Conservation (phyloP, 2,888 invertebrate species). For the Tanytarsus gracilentus region DNA sequence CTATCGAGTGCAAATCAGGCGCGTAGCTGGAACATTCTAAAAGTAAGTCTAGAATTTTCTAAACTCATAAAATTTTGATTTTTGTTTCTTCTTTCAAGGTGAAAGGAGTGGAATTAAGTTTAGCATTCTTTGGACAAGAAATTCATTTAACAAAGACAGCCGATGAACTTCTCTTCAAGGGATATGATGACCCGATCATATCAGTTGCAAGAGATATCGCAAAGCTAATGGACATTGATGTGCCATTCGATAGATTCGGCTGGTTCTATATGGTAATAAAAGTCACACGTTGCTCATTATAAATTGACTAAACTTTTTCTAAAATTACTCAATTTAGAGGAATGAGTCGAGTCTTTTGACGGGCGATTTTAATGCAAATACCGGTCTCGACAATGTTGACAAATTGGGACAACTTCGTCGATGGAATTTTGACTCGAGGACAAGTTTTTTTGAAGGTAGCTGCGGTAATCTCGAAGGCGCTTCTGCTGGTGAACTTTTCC, state of each 20-base stretch:
- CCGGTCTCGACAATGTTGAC: constrained; percentile 52
- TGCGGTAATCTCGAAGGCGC: constrained; percentile 55
- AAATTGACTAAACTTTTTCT: neutral
- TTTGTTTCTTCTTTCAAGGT: no score
- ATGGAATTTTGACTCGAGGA: constrained; percentile 61
- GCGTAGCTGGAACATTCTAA: constrained; percentile 50
- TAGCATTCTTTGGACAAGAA: constrained; percentile 49
- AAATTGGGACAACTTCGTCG: constrained; percentile 58
- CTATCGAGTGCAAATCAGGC: constrained; percentile 45
- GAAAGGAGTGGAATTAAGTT: constrained; percentile 51
- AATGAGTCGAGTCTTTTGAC: constrained; percentile 13
- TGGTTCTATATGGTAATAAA: constrained; percentile 66
- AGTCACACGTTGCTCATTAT: neutral
- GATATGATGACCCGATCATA: constrained; percentile 67
- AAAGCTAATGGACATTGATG: constrained; percentile 39
- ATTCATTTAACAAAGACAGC: constrained; percentile 55
- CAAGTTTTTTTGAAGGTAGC: constrained; percentile 45
- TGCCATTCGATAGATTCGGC: constrained; percentile 69
- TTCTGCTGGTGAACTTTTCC: constrained; percentile 73
- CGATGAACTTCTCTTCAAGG: constrained; percentile 66
- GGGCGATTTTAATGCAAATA: constrained; percentile 67
- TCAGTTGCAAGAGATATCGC: constrained; percentile 51
- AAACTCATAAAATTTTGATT: no score
- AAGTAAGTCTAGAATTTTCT: no score
- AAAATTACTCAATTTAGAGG: constrained; percentile 4